Evolutionary conservation across 2,797 vertebrate genomes (phyloP), one percentile per base, ranked within the genome.

Genomic region (Menidia menidia): DNA sequence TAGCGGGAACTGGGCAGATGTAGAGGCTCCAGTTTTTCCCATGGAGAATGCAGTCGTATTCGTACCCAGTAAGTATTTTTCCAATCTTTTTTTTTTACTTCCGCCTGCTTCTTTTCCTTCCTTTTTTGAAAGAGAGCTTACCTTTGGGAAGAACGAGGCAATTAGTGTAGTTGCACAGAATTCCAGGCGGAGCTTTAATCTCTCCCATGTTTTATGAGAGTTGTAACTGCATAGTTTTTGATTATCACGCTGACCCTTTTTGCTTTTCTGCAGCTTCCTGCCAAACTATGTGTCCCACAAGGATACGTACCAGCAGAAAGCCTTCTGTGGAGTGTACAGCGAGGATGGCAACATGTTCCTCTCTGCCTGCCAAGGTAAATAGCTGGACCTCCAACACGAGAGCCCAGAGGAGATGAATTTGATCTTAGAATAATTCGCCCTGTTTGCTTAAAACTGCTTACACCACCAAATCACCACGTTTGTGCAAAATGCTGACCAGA

Each of bases 301-400:
- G 53, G 96, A 97, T 73, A 94, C 91, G 4, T 97, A 96, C 87
- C 92, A 94, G 68, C 96, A 98, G 93, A 98, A 98, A 91, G 96
- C 95, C 32, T 98, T 98, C 92, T 98, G 97, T 75, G 97, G 97
- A 9, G 88, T 97, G 53, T 97, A 96, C 91, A 96, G 96, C 35
- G 92, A 94, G 55, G 93, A 97, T 77, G 97, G 97, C 71, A 90
- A 94, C 61, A 91, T 96, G 89, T 97, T 97, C 88, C 95, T 97
- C 72, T 97, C 97, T 4, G 96, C 97, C 74, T 97, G 96, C 85
- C 96, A 98, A 95, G 97, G 97, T 98, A 86, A 91, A 88, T 64
- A 75, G 63, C 15, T 50, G 5, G 0, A 61, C 15, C 69, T 80
- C 78, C 60, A 66, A 68, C 56, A 42, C n/a, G 42, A 80, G 56